Evolutionary conservation across 2,888 invertebrate species (phyloP), one percentile per base, ranked within the genome.

Genomic region (Lycocerus yunnanus): DNA sequence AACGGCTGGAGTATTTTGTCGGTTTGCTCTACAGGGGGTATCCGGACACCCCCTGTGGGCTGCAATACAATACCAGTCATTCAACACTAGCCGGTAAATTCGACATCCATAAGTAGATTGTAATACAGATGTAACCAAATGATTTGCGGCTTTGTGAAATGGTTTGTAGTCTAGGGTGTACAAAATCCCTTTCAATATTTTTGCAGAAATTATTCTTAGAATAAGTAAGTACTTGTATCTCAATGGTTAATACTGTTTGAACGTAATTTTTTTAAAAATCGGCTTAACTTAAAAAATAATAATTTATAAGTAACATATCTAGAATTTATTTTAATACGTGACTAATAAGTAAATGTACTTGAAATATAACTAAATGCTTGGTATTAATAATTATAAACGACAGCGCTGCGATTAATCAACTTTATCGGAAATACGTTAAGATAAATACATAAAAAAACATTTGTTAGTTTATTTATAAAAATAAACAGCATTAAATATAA

Each of bases 101-200:
- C 77, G 76, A 72, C 68, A 77, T 80, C 82, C 80, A 83, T 82
- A 83, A 82, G 81, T 80, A 81, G 82, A 80, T 82, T 84, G 81
- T 80, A 82, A 83, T 83, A 83, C 83, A 81, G 83, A 81, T 83
- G 83, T 83, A 83, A 83, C 83, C 79, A 80, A 82, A 82, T 81
- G 82, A 80, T 83, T 83, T 77, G 27, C 43, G 66, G 69, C 67
- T 67, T 72, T 76, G 61, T 71, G 13, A 58, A 67, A 74, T 65
- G 68, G 70, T 68, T 72, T 71, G 67, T 69, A 59, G 74, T 74
- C 15, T 43, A 20, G 63, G 74, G 70, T 68, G 67, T 69, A 65
- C 27, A 66, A 69, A 69, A 21, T 27, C 24, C 66, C 66, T 66
- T 63, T 63, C 16, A 63, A 63, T 16, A 63, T 43, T 43, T 43